Evolutionary conservation across 2,888 invertebrate genomes (phyloP).

Genomic region (Cephus rjabovi): DNA sequence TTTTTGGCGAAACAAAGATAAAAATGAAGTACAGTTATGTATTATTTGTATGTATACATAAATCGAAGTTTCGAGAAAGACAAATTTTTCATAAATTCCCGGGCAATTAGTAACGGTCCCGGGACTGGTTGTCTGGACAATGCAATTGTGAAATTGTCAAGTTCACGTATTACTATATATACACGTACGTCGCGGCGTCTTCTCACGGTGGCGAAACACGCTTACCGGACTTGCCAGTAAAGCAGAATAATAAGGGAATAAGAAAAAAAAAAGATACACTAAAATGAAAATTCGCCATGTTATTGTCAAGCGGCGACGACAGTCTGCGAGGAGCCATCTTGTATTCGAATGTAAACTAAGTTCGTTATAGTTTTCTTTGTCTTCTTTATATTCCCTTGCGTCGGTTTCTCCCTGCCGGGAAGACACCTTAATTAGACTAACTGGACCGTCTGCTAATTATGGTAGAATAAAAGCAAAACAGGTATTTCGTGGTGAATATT

Average conservation of each 20-base stretch:
- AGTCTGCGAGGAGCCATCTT: not conserved
- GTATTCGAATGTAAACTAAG: not conserved
- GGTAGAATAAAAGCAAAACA: not conserved
- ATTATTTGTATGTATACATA: not conserved
- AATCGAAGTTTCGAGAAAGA: not conserved
- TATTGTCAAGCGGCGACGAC: not conserved
- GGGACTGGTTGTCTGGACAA: not conserved
- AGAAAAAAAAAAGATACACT: too few species aligned
- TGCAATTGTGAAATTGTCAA: not conserved
- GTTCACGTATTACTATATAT: not conserved
- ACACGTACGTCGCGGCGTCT: not conserved
- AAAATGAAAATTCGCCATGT: not conserved
- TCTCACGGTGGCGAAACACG: not conserved
- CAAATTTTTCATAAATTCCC: not conserved
- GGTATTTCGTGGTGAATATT: not conserved
- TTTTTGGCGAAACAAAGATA: not conserved
- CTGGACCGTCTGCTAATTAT: not conserved
- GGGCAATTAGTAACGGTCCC: not conserved
- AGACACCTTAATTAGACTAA: not conserved
- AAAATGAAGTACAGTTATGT: not conserved
- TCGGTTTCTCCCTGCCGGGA: not conserved
- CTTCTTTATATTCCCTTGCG: not conserved
- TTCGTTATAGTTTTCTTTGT: not conserved
- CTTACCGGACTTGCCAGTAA: not conserved
- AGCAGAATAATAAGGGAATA: not conserved